These are phyloP conservation scores for Delphinapterus leucas DNA, from an alignment of 2,113 vertebrate genomes.

Conservation along the genomic window DNA sequence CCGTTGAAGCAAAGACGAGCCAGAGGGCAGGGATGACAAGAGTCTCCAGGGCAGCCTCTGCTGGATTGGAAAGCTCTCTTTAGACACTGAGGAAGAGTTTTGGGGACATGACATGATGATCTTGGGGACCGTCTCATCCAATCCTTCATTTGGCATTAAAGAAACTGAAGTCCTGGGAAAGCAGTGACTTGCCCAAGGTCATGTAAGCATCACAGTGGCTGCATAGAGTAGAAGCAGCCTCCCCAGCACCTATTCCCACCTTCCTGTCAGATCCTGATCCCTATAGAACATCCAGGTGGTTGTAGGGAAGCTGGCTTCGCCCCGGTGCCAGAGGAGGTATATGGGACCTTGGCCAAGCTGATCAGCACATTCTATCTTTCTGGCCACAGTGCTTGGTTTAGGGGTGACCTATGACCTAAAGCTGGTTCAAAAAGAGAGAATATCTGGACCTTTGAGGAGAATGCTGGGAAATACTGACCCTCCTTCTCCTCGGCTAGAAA, in stretches of 20 bases:
- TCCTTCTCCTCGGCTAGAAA: neutral
- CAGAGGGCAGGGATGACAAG: neutral
- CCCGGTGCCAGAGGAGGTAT: neutral
- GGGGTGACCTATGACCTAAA: neutral
- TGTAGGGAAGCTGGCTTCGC: neutral
- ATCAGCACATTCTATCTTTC: neutral
- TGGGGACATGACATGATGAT: neutral
- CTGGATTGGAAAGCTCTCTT: neutral
- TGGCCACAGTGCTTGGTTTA: neutral
- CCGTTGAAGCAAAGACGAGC: neutral
- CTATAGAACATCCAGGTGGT: rapidly evolving
- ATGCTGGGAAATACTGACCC: neutral
- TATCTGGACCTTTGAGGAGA: neutral
- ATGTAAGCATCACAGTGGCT: neutral
- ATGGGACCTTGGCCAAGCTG: neutral
- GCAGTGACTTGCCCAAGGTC: neutral
- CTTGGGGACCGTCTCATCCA: neutral
- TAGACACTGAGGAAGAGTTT: neutral
- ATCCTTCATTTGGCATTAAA: neutral
- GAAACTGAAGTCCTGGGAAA: neutral
- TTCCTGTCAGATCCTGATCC: neutral
- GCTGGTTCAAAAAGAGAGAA: neutral
- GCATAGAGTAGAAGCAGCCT: neutral
- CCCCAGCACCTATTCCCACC: neutral
- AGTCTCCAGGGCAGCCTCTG: neutral